Evolutionary conservation across 2,888 invertebrate genomes (phyloP), one percentile per base, ranked within the genome.

Genomic region (Drosophila crucigera): DNA sequence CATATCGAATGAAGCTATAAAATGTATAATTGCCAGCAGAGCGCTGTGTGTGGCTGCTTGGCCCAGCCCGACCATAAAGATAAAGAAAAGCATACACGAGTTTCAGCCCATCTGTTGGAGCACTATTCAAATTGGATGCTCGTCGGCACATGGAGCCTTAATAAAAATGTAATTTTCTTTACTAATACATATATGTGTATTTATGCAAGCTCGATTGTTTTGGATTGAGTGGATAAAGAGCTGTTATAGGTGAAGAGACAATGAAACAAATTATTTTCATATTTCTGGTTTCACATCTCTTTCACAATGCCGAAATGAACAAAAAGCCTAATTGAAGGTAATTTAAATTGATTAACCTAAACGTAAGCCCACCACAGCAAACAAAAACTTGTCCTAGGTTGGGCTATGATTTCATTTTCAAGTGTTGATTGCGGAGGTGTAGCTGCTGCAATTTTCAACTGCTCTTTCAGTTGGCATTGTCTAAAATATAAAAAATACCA

Each of bases 291-390:
- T 53, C 65, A 49, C 61, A 71, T 68, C 53, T 78, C 62, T 76
- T 78, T 47, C 67, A 64, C 81, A 80, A 78, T 59, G 50, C 55
- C 43, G 41, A 64, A 67, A 65, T 53, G 56, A 88, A 84, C 82
- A 90, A 85, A 88, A 73, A 70, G 74, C 78, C 85, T 88, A 89
- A 91, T 90, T 89, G 90, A 88, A 83, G 83, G 81, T 83, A 88
- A 89, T 89, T 87, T 90, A 84, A 89, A 90, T 89, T 91, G 83
- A 89, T 91, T 88, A 90, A 82, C 74, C 82, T 64, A 78, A 75
- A 70, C 73, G 52, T 54, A 70, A 84, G 37, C 82, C 82, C 84
- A 84, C 75, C 58, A 71, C 76, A 59, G 52, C 49, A 55, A 49
- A 74, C 54, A 50, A 70, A 83, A 80, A 76, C 67, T 73, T 76